A percentile compares a stretch with the other conserved stretches of the same genome.
Conservation (phyloP, 2,113 vertebrate species). For the Natator depressus region DNA sequence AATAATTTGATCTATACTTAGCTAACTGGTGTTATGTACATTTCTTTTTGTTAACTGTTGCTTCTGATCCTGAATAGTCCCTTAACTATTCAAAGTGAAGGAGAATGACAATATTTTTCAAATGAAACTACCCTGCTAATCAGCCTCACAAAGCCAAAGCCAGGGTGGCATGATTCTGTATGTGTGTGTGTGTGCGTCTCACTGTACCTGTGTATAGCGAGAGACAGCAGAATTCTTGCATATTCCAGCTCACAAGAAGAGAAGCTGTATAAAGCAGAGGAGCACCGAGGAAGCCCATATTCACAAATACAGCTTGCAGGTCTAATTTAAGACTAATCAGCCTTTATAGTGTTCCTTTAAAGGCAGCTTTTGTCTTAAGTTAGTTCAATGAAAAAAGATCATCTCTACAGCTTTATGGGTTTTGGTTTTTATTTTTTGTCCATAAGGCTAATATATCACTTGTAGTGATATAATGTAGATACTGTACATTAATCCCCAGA, state of each 20-base stretch:
- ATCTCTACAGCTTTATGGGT: background rate
- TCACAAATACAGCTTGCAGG: background rate
- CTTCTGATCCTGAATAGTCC: background rate
- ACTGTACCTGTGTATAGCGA: background rate
- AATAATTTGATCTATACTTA: background rate
- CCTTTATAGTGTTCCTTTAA: background rate
- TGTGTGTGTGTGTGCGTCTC: accelerated
- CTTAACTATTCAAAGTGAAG: background rate
- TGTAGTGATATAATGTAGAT: background rate
- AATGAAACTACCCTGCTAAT: background rate
- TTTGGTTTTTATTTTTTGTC: background rate
- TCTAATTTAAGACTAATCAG: background rate
- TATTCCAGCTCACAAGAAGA: background rate
- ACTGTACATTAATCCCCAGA: background rate
- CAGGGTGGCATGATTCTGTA: accelerated
- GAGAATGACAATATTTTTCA: background rate
- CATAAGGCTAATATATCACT: background rate
- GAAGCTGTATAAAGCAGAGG: background rate
- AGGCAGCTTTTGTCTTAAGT: background rate
- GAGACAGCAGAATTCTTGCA: background rate
- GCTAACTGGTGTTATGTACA: background rate
- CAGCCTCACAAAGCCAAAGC: background rate
- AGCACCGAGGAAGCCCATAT: background rate
- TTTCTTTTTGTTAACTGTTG: background rate
- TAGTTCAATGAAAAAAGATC: accelerated